Evolutionary conservation across 2,113 vertebrate species (phyloP), one percentile per base, ranked within the genome.

Genomic region (Macaca mulatta): DNA sequence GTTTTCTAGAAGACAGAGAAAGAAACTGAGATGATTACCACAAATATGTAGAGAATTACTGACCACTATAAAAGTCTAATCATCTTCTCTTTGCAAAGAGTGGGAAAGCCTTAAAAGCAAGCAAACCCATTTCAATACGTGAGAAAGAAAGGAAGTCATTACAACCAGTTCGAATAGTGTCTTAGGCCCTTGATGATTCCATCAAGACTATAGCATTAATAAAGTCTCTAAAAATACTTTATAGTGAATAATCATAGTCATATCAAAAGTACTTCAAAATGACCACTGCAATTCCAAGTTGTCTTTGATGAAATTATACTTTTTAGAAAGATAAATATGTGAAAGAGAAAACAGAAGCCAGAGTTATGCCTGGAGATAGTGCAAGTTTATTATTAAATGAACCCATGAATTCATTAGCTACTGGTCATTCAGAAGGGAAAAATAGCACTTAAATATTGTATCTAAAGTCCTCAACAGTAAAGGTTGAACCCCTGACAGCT

Each of bases 161-260:
- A 82, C 17, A 89, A n/a, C 18, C 45, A 91, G 17, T 50, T 75
- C 17, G 50, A 59, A 77, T n/a, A 75, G 12, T 77, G 30, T 78
- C 22, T 77, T 83, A 43, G 40, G 20, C 45, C 23, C 52, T 32
- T 89, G 35, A 85, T 38, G 88, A 45, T 92, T 75, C 61, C 59
- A 52, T 90, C 55, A 83, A 43, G 43, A 78, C 50, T 6, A 55
- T 25, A 55, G 40, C 43, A 64, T 64, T 30, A 30, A 61, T 81
- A 90, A 96, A 92, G 79, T 82, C 32, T 94, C 67, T 95, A 78
- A 91, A 91, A 45, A 32, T 91, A 22, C 57, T 91, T 93, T 89
- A 57, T 69, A 45, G 11, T 61, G 57, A 82, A 87, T 94, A 81
- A 61, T n/a, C 90, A 18, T 77, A 57, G 50, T 78, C 45, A 18